Base-by-base conservation (phyloP, 2,888 invertebrate genomes). In the Phoenoteleia sp. region DNA sequence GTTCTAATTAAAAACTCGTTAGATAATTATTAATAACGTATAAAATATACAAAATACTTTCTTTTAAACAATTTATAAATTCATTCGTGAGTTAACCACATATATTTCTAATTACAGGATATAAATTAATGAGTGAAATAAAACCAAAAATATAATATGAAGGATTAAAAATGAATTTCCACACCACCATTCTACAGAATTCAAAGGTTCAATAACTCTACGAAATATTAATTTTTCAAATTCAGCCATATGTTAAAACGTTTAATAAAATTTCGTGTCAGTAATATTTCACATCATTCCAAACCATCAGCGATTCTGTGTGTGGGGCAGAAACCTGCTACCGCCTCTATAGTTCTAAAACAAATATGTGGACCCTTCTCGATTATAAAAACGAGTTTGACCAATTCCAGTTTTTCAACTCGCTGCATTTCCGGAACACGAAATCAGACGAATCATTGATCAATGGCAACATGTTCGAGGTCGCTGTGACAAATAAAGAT, bases 201-300 rank as follows among this genome's bases (percentile, higher is more conserved):
- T 58, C 33, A 39, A 58, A 39, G 19, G n/a, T 58, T 6, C 21
- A 19, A 39, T 21, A 36, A 39, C 39, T 58, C 9, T 3, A 15
- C 25, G n/a, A 42, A 62, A 39, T 42, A 62, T 42, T 42, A 62
- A 62, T 42, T 62, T 9, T 42, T 23, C 62, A 62, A 17, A 42
- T 17, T 5, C 42, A 42, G 42, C 42, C 42, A 29, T 42, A 62
- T 42, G 23, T 62, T 42, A 25, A 62, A 42, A 6, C 42, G 42
- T 25, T 42, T 25, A 62, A 62, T 42, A 23, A 64, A 47, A 45
- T 23, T 62, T 19, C n/a, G 21, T 9, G 25, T 23, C 49, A 11
- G 58, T 19, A 36, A 36, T 58, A 58, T 36, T 58, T 58, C 36
- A 33, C 19, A 21, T 13, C 13, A 21, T 17, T 36, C 21, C 17